A percentile compares a stretch with the other conserved stretches of the same genome.
These are phyloP conservation scores for Palloptera scutellata DNA, from an alignment of 2,888 invertebrate genomes.

Conservation along the genomic window DNA sequence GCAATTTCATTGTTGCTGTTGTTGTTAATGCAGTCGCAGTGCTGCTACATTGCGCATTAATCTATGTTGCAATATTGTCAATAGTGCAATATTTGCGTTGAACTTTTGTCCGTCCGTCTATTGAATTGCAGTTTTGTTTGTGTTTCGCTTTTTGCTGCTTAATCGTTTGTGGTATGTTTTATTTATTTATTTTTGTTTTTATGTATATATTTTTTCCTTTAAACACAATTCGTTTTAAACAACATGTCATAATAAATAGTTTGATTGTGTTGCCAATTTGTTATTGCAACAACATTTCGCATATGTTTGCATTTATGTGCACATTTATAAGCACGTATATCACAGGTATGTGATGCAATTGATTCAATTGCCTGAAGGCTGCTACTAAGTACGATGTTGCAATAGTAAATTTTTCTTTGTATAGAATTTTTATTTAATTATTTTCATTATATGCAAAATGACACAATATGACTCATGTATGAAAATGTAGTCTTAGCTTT, in stretches of 20 bases:
- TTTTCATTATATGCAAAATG: too few species aligned
- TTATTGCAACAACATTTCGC: constrained; percentile 9
- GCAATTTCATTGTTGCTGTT: not conserved
- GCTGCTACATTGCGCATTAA: not conserved
- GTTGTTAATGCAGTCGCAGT: constrained; percentile 1
- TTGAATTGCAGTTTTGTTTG: not conserved
- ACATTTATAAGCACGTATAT: too few species aligned
- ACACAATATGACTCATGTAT: too few species aligned
- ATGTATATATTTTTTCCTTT: constrained; percentile 20
- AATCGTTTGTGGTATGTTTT: constrained; percentile 9
- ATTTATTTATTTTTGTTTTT: constrained; percentile 5
- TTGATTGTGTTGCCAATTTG: constrained; percentile 42
- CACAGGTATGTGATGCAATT: too few species aligned
- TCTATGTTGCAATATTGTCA: constrained; percentile 11
- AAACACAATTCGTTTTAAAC: constrained; percentile 41
- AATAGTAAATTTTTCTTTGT: too few species aligned
- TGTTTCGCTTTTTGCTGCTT: not conserved
- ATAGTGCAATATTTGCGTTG: constrained; percentile 11
- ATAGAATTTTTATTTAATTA: too few species aligned
- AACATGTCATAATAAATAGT: constrained; percentile 44
- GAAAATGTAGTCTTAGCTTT: too few species aligned
- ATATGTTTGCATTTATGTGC: constrained; percentile 15
- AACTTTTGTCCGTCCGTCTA: constrained; percentile 8
- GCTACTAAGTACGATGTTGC: too few species aligned
- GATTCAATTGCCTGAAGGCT: too few species aligned